Evolutionary conservation across 2,888 invertebrate genomes (phyloP), one percentile per base, ranked within the genome.

Genomic region (Apodemia mormo): DNA sequence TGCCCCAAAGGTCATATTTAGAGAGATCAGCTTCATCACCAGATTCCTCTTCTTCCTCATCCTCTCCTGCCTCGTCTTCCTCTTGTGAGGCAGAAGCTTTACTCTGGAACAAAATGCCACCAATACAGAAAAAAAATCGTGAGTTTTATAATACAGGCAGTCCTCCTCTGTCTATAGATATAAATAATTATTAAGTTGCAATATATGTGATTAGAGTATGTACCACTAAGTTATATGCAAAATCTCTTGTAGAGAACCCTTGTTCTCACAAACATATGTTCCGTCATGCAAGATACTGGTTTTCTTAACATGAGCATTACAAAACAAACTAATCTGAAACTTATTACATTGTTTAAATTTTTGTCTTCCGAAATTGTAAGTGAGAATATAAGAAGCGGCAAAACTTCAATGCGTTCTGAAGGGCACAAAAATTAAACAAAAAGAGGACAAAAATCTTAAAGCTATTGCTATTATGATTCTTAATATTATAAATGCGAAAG

Each of bases 1-100:
- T 94, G 72, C 96, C 96, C 95, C 96, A 96, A 64, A 97, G 89
- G 82, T 96, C 96, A 84, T 97, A 97, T 83, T 97, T 97, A 37
- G 96, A 96, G 66, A 97, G 91, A 85, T 97, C 96, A 12, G 94
- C 96, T 68, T 93, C 93, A 70, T 95, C 95, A 0, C 95, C 95
- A 0, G 94, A 94, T 70, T 94, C 94, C 67, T 94, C 94, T 8
- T 95, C 95, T 0, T 94, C 95, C 0, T 95, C 95, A 0, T 94
- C 94, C 5, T 89, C 94, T 0, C 89, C 94, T 2, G 85, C 94
- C 0, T 85, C 92, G 14, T 88, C 92, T 1, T 88, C 89, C 8
- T 88, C 92, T 14, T 88, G 85, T 5, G 86, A 81, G 33, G 81
- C 80, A 12, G 85, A 81, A n/a, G 85, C 75, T 78, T 87, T 87